Base-by-base conservation (phyloP, 1,140 invertebrate species). In the Cryptotermes secundus region DNA sequence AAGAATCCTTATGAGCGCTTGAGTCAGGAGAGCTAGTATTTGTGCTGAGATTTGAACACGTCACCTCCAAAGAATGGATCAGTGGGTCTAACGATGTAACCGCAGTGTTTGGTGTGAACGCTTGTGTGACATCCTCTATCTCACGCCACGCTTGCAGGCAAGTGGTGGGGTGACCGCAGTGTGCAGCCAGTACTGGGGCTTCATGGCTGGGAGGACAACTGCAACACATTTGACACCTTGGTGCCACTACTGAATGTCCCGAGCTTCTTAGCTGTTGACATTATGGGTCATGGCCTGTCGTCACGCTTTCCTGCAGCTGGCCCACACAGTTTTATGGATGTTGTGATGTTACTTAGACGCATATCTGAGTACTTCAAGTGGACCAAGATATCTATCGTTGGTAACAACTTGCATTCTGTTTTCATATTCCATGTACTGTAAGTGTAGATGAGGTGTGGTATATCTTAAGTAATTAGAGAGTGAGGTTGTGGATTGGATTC, bases 381-480 rank as follows among this genome's bases (percentile, higher is more conserved):
- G 94, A 89, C 93, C 26, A 93, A 93, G 88, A 88, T 95, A 9
- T 93, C 92, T 34, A 89, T 97, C 26, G 87, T 97, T 86, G 96
- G 59, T 72, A 72, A 31, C 3, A 14, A 49, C 0, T 49, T 12
- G 9, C 38, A 42, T 42, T 42, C 6, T 12, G 38, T 14, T 2
- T 42, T 42, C 0, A 10, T 42, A 14, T 10, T 14, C 9, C 38
- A 12, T 9, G 9, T 42, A 14, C 16, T 42, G 38, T 14, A n/a
- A n/a, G n/a, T n/a, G n/a, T n/a, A n/a, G n/a, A n/a, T n/a, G n/a
- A n/a, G 14, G 14, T 49, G 45, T 49, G 45, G 45, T 49, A 19
- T n/a, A n/a, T n/a, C 19, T 49, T 49, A 49, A 22, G 16, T 49
- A 22, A 0, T 1, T 19, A 49, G 14, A 22, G 45, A 1, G 38